Percentiles rank a stretch among this genome's conserved stretches.
Conservation (phyloP, 1,140 invertebrate genomes). For the Bombyx mori region ASM3026992v2 NC_085113.1:11103501-11104000, state of each 20-base stretch:
- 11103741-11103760: conserved; percentile 31
- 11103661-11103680: conserved; percentile 37
- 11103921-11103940: conserved; percentile 30
- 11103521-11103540: conserved; percentile 61
- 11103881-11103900: conserved; percentile 40
- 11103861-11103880: conserved; percentile 70
- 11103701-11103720: conserved; percentile 49
- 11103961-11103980: conserved; percentile 48
- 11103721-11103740: conserved; percentile 40
- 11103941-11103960: conserved; percentile 33
- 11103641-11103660: conserved; percentile 31
- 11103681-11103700: conserved; percentile 46
- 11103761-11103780: conserved; percentile 31
- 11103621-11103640: conserved; percentile 19
- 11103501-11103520: conserved; percentile 45
- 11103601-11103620: conserved; percentile 28
- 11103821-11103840: conserved; percentile 58
- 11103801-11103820: conserved; percentile 44
- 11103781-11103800: conserved; percentile 33
- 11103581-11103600: conserved; percentile 43
- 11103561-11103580: conserved; percentile 50
- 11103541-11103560: conserved; percentile 58
- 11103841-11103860: conserved; percentile 64
- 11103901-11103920: conserved; percentile 37
- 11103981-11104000: conserved; percentile 50